These are phyloP conservation scores for Heliconius cydno DNA, from an alignment of 2,888 invertebrate genomes.

Conservation along the genomic window DNA sequence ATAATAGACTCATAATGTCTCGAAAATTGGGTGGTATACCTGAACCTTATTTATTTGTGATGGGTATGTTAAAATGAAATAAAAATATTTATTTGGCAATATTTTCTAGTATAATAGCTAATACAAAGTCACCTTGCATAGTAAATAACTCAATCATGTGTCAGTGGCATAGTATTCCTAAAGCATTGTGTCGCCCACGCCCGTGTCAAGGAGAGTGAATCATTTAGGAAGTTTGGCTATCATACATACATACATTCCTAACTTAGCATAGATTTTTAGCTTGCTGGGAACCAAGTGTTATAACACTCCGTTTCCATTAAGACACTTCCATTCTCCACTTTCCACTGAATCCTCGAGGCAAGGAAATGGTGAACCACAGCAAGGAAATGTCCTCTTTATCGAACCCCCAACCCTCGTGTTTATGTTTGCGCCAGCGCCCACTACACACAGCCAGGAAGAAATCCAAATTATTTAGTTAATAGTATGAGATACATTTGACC, in stretches of 20 bases:
- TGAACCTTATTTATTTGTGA: no score
- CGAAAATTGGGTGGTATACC: no score
- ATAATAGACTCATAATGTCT: no score
- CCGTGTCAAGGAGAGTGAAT: constrained; percentile 69
- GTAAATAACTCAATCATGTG: constrained; percentile 44
- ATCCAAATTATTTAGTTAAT: neutral
- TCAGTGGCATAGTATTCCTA: constrained; percentile 50
- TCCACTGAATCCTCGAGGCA: neutral
- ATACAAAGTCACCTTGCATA: constrained; percentile 30
- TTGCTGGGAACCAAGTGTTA: neutral
- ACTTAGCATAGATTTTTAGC: neutral
- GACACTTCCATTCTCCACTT: neutral
- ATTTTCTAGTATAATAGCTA: neutral
- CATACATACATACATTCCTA: constrained; percentile 18
- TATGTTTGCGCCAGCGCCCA: no score
- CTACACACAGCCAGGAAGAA: neutral
- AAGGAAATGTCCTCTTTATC: no score
- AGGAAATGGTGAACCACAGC: no score
- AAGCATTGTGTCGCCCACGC: constrained; percentile 70
- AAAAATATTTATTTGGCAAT: neutral
- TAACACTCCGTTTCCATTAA: neutral
- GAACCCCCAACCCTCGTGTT: no score
- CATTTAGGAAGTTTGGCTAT: constrained; percentile 56
- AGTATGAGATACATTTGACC: constrained; percentile 16
- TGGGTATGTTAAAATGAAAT: neutral